These are phyloP conservation scores for Brachionus calyciflorus DNA, from an alignment of 1,140 invertebrate genomes.

Conservation along the genomic window DNA sequence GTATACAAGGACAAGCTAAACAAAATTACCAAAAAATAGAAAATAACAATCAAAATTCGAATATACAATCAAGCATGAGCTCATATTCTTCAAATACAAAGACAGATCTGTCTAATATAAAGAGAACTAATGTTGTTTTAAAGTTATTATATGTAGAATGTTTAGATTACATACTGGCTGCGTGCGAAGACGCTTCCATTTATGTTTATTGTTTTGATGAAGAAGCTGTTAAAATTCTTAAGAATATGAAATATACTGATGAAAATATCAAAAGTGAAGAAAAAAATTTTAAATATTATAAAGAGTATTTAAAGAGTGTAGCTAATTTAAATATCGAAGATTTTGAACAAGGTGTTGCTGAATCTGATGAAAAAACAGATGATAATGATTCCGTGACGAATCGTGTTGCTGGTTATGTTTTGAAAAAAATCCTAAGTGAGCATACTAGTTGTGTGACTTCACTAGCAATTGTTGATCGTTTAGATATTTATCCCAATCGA, in stretches of 20 bases:
- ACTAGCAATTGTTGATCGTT: slow-evolving; percentile 54
- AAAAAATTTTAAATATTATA: slow-evolving; percentile 18
- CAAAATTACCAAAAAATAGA: not conserved
- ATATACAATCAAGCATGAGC: slow-evolving; percentile 21
- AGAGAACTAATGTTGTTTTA: slow-evolving; percentile 50
- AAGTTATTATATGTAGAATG: slow-evolving; percentile 58
- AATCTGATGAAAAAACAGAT: slow-evolving; percentile 48
- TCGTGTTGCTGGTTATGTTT: slow-evolving; percentile 58
- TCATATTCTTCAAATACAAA: not conserved
- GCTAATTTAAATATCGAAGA: not conserved
- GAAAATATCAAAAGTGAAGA: slow-evolving; percentile 20
- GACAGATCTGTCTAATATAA: slow-evolving; percentile 6
- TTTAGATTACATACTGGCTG: slow-evolving; percentile 58
- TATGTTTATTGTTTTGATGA: slow-evolving; percentile 61
- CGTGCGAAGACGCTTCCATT: slow-evolving; percentile 58
- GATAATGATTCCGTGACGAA: slow-evolving; percentile 59
- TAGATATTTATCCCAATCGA: slow-evolving; percentile 50
- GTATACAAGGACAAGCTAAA: slow-evolving; percentile 19
- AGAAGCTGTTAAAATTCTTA: slow-evolving; percentile 36
- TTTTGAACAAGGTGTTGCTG: not conserved
- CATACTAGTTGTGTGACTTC: slow-evolving; percentile 59
- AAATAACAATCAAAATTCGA: not conserved
- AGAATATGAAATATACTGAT: slow-evolving; percentile 35
- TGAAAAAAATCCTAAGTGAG: slow-evolving; percentile 56
- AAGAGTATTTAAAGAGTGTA: slow-evolving; percentile 28